These are phyloP conservation scores for Epizoanthus rinbou DNA, from an alignment of 92 coral and sea anemone genomes.

Conservation along the genomic window DNA sequence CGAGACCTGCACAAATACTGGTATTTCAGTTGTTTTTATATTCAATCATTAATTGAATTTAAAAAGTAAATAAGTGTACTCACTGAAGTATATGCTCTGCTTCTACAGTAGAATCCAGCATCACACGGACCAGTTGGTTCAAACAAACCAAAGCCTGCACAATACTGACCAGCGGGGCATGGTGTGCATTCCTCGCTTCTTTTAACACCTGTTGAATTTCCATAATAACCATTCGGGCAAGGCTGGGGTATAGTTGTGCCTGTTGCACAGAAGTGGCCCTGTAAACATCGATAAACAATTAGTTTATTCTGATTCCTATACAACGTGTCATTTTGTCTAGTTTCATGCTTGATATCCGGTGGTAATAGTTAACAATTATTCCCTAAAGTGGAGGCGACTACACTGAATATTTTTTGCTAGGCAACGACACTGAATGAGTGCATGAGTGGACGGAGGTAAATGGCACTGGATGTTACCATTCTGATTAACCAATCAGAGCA, in stretches of 20 bases:
- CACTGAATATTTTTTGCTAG: no score
- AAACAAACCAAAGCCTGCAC: conserved; percentile 89
- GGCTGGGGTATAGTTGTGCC: conserved; percentile 94
- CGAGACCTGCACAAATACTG: no score
- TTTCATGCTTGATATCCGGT: no score
- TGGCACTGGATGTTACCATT: no score
- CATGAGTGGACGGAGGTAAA: no score
- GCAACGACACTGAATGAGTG: no score
- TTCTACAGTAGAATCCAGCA: conserved; percentile 97
- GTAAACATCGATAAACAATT: background rate
- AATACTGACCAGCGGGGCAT: conserved; percentile 97
- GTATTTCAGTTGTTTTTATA: no score
- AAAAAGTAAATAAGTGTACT: conserved; percentile 5
- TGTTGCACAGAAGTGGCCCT: conserved; percentile 99
- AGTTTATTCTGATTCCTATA: no score
- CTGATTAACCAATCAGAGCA: no score
- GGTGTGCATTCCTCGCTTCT: conserved; percentile 93
- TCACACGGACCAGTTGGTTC: conserved; percentile 95
- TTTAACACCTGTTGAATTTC: conserved; percentile 91
- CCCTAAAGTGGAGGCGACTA: no score
- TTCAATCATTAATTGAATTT: background rate
- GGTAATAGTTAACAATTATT: no score
- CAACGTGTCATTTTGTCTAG: no score
- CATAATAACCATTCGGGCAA: conserved; percentile 96
- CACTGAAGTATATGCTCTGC: conserved; percentile 97